Evolutionary conservation across 2,113 vertebrate genomes (phyloP).

Genomic region (Lanius collurio): DNA sequence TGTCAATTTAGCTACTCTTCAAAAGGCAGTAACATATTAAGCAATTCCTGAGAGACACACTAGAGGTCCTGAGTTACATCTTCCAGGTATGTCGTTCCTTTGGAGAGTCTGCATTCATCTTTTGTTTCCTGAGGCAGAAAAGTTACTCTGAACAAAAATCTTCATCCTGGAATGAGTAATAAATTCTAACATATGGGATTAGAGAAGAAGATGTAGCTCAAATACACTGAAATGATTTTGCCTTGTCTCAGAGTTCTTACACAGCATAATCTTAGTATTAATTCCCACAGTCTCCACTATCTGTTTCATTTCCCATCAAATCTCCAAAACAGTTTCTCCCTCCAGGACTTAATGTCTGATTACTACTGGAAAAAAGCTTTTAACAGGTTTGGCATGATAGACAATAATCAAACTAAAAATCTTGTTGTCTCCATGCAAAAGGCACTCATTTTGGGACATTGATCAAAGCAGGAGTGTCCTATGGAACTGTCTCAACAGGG

Average conservation of each 20-base stretch:
- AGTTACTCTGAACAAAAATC: not conserved
- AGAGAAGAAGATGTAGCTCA: not conserved
- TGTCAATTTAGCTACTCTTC: not conserved
- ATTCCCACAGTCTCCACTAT: not conserved
- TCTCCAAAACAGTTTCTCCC: not conserved
- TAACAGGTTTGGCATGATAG: not conserved
- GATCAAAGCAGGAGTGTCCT: not conserved
- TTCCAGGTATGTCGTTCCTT: not conserved
- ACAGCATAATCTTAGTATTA: not conserved
- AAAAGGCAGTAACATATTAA: not conserved
- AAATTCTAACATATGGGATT: not conserved
- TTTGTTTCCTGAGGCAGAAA: not conserved
- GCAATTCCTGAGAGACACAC: not conserved
- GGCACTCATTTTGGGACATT: not conserved
- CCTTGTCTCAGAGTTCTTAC: not conserved
- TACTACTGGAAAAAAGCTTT: not conserved
- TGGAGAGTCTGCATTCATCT: not conserved
- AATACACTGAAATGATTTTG: not conserved
- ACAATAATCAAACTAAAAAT: not conserved
- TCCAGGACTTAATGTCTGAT: not conserved
- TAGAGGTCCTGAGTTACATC: not conserved
- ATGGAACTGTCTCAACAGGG: not conserved
- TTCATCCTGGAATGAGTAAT: not conserved
- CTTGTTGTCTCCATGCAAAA: not conserved
- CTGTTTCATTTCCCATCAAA: not conserved